Base-by-base conservation (phyloP, 2,113 vertebrate species). In the Antennarius striatus region DNA sequence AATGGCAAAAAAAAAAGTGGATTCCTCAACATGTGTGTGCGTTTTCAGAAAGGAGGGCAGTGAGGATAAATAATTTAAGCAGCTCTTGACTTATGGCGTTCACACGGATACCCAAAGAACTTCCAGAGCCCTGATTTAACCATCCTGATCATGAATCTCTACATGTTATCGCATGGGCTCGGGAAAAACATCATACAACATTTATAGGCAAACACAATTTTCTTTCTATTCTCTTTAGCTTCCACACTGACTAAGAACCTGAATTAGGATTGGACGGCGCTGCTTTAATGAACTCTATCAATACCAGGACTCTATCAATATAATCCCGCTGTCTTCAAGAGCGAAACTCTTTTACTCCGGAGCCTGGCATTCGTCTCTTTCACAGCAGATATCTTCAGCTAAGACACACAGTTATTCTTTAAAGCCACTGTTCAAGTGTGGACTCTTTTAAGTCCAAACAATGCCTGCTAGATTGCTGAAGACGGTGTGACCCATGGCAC, bases 1-100 rank as follows among this genome's bases (percentile, higher is more conserved):
- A 90, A 87, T 76, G 66, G 77, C 71, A 36, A 78, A 28, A 45
- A 36, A 78, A 28, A 45, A 64, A 22, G 22, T 56, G 58, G 48
- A 77, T 69, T 82, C 56, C 68, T 75, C 55, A 48, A 54, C 64
- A 36, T 56, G 39, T 69, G 74, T 80, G 71, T 80, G 71, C 77
- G 77, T 85, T 81, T 83, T 86, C 51, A 75, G 60, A 86, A 73
- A 43, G 4, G 68, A 80, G 61, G 70, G 70, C 77, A 71, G 29
- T 61, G 63, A 58, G 71, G 66, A 86, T 91, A 80, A 91, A 91
- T 89, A 89, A 91, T 87, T 85, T 77, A 90, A 62, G 79, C 73
- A 71, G 86, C 88, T 89, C 88, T 72, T 85, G 79, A 87, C 84
- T 81, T 75, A 54, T 89, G 74, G 71, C 77, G 77, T 81, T 75